Evolutionary conservation across 2,113 vertebrate genomes (phyloP).

Genomic region (Megaleporinus macrocephalus): DNA sequence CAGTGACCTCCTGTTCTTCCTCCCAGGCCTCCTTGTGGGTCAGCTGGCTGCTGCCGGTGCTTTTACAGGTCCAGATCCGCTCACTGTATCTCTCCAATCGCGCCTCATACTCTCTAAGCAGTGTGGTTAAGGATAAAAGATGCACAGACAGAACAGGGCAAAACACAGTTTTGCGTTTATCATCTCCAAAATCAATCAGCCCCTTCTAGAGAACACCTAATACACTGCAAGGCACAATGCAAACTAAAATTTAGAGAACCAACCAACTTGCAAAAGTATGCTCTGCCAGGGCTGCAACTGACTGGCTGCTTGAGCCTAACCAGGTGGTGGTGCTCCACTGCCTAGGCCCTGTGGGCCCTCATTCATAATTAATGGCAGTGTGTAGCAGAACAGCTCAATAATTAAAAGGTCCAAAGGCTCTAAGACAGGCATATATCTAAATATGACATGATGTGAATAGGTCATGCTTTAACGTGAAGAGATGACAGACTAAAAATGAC

Average conservation of each 20-base stretch:
- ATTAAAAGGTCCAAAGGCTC: conserved; percentile 48
- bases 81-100: conserved; percentile 88
- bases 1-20: conserved; percentile 97
- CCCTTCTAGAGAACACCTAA: no score
- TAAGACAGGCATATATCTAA: not conserved
- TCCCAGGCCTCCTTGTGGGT: conserved; percentile 99
- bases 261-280: not conserved
- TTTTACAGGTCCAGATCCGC: conserved; percentile 97
- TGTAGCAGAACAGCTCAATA: conserved; percentile 51
- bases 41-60: conserved; percentile 95
- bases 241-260: no score
- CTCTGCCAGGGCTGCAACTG: no score
- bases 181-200: no score
- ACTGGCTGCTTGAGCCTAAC: no score
- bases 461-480: not conserved
- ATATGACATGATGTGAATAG: not conserved
- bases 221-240: no score
- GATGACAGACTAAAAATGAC: not conserved
- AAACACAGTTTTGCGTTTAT: no score
- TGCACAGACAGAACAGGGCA: not conserved
- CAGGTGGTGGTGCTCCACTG: not conserved
- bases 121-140: conserved; percentile 82
- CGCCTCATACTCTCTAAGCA: conserved; percentile 90
- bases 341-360: not conserved
- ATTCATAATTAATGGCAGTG: conserved; percentile 50